These are phyloP conservation scores for Drosophila gaucha DNA, from an alignment of 2,888 invertebrate species.

Conservation along the genomic window DNA sequence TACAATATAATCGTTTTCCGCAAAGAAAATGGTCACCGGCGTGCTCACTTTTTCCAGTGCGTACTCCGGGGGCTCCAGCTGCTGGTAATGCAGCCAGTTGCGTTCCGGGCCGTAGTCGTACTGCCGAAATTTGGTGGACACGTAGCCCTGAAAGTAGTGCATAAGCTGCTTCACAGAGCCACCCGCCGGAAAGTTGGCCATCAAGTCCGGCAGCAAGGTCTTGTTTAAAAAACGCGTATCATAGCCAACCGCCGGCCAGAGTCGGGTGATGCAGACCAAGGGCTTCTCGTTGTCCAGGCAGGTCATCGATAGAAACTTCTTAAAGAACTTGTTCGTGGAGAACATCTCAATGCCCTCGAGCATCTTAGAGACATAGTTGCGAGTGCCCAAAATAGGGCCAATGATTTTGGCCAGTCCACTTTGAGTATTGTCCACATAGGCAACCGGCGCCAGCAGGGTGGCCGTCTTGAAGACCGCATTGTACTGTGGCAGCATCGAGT, in stretches of 20 bases:
- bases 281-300: constrained; percentile 81
- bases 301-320: constrained; percentile 82
- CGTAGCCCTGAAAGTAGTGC: constrained; percentile 83
- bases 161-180: constrained; percentile 84
- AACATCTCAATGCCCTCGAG: constrained; percentile 83
- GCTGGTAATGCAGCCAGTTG: constrained; percentile 79
- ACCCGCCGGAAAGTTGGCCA: constrained; percentile 83
- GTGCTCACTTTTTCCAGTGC: constrained; percentile 75
- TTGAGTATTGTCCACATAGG: constrained; percentile 82
- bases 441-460: constrained; percentile 82
- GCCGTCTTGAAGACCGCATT: constrained; percentile 82
- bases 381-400: constrained; percentile 86
- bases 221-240: constrained; percentile 82
- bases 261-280: constrained; percentile 79
- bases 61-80: constrained; percentile 82
- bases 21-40: constrained; percentile 81
- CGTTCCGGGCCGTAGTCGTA: constrained; percentile 82
- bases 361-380: constrained; percentile 82
- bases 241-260: constrained; percentile 83
- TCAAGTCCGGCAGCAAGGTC: constrained; percentile 81
- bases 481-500: constrained; percentile 82
- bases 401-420: constrained; percentile 87
- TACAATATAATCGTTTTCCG: constrained; percentile 83
- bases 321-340: constrained; percentile 83
- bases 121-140: constrained; percentile 82